These are phyloP conservation scores for Chaenogobius annularis DNA, from an alignment of 2,113 vertebrate genomes.

Conservation along the genomic window DNA sequence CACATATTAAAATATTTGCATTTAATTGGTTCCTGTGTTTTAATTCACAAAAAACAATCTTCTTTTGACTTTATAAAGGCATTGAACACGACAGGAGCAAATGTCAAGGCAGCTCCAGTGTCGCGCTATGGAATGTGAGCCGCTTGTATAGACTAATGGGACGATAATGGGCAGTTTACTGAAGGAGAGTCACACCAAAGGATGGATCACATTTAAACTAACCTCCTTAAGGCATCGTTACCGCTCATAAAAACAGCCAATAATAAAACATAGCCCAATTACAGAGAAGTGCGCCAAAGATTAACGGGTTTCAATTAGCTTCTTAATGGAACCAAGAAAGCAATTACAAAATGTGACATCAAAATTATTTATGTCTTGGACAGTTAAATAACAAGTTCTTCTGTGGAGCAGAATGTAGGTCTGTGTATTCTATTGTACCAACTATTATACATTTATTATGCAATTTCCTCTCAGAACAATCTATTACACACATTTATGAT, in stretches of 20 bases:
- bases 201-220: conserved; percentile 11
- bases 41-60: neutral
- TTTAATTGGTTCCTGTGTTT: neutral
- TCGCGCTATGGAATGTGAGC: conserved; percentile 4
- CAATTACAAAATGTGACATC: conserved; percentile 18
- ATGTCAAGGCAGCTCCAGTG: conserved; percentile 11
- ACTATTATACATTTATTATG: neutral
- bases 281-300: conserved; percentile 26
- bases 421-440: conserved; percentile 1
- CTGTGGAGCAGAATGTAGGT: neutral
- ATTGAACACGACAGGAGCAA: neutral
- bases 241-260: conserved; percentile 6
- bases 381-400: conserved; percentile 16
- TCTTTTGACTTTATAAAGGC: neutral
- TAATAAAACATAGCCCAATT: conserved; percentile 23
- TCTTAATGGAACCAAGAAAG: conserved; percentile 31
- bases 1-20: neutral
- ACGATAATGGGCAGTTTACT: neutral
- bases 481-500: neutral
- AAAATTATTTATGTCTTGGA: conserved; percentile 18
- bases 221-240: conserved; percentile 10
- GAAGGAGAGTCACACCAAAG: neutral
- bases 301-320: conserved; percentile 25
- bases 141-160: conserved; percentile 4
- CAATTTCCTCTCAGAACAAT: neutral